Conservation (phyloP, 2,888 invertebrate genomes). For the Lamproptera curius region DNA sequence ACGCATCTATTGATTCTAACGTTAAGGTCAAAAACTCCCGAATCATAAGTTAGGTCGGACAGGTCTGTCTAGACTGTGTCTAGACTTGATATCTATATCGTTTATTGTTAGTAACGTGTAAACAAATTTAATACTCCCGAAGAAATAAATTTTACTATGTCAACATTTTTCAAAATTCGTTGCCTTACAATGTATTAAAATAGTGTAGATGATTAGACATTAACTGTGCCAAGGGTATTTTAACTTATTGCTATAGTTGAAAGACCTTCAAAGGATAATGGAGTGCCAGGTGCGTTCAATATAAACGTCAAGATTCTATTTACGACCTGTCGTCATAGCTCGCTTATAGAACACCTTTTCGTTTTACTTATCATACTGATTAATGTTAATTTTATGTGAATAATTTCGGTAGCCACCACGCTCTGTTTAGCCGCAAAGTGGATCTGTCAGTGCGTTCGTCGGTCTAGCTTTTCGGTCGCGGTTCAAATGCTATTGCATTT, state of each 20-base stretch:
- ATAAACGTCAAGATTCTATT: too few relatives aligned
- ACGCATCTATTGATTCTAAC: conserved; percentile 29
- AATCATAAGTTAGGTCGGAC: conserved; percentile 29
- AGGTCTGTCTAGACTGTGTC: conserved; percentile 61
- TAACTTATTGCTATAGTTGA: neutral
- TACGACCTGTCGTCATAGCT: too few relatives aligned
- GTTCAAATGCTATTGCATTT: conserved; percentile 3
- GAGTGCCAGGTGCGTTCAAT: neutral
- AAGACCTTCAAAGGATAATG: neutral
- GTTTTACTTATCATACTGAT: too few relatives aligned
- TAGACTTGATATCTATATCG: conserved; percentile 59
- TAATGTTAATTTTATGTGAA: too few relatives aligned
- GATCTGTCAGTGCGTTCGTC: neutral
- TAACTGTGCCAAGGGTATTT: neutral
- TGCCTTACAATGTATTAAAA: neutral
- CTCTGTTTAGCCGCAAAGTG: too few relatives aligned
- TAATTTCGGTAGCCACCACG: too few relatives aligned
- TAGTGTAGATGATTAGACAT: neutral
- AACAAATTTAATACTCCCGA: neutral
- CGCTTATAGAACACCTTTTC: too few relatives aligned
- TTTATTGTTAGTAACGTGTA: conserved; percentile 36
- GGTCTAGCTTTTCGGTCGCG: too few relatives aligned
- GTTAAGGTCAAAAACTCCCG: conserved; percentile 33
- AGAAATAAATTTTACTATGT: neutral
- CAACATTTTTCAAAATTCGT: neutral